Percentiles rank a stretch among this genome's conserved stretches.
These are phyloP conservation scores for Hylaeus anthracinus DNA, from an alignment of 1,140 invertebrate genomes.

Conservation along the genomic window DNA sequence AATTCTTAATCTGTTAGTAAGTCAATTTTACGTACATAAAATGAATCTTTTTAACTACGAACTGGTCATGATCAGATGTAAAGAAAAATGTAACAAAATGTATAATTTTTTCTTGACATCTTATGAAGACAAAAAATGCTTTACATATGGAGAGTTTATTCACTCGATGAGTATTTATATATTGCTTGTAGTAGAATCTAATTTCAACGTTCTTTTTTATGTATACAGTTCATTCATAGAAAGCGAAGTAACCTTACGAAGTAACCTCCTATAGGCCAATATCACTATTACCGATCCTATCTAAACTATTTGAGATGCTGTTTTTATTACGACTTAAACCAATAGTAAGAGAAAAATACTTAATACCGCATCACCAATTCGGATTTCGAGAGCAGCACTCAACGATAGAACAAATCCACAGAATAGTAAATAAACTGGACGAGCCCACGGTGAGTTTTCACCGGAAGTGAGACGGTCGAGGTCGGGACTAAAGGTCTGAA, in stretches of 20 bases:
- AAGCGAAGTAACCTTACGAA: constrained; percentile 67
- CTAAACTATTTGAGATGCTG: constrained; percentile 70
- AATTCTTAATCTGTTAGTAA: no score
- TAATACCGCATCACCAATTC: constrained; percentile 68
- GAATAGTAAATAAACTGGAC: constrained; percentile 33
- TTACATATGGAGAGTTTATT: no score
- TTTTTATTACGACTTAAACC: constrained; percentile 53
- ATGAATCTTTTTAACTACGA: no score
- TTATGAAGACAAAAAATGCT: no score
- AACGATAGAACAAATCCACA: constrained; percentile 65
- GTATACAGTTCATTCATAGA: neutral
- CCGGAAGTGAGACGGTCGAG: constrained; percentile 61
- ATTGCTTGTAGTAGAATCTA: no score
- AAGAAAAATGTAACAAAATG: no score
- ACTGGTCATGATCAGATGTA: no score
- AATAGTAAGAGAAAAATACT: constrained; percentile 9
- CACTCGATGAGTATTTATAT: no score
- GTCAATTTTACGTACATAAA: no score
- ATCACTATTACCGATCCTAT: constrained; percentile 64
- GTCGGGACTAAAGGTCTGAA: constrained; percentile 59
- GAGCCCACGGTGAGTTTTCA: constrained; percentile 56
- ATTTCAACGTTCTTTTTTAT: no score
- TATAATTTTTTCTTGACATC: no score
- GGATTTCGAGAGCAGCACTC: constrained; percentile 70
- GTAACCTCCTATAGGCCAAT: constrained; percentile 69